Conservation (phyloP, 2,888 invertebrate genomes). For the Euproctis similis region DNA sequence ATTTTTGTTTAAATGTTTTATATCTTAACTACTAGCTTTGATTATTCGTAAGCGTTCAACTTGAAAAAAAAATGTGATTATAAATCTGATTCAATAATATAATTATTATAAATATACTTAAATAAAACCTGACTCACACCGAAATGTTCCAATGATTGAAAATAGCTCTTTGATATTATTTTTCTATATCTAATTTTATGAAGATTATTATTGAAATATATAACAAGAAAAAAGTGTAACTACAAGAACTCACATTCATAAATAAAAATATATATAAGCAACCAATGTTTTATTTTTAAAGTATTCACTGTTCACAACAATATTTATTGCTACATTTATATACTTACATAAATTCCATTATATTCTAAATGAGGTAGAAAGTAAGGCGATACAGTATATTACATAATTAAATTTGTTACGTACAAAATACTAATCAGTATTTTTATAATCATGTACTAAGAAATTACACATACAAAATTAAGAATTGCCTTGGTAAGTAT, state of each 20-base stretch:
- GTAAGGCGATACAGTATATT: too few species aligned
- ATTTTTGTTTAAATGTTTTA: conserved; percentile 43
- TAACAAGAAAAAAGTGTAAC: conserved; percentile 68
- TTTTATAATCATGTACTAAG: too few species aligned
- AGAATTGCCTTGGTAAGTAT: too few species aligned
- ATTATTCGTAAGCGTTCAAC: conserved; percentile 23
- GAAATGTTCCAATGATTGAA: conserved; percentile 64
- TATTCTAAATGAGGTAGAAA: too few species aligned
- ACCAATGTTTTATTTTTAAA: conserved; percentile 54
- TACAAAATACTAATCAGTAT: too few species aligned
- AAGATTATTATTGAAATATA: conserved; percentile 65
- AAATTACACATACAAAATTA: too few species aligned
- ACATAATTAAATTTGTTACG: too few species aligned
- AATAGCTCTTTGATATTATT: conserved; percentile 74
- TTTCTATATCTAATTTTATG: conserved; percentile 75
- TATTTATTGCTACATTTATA: too few species aligned
- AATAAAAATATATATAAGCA: conserved; percentile 72
- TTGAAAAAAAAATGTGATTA: conserved; percentile 29
- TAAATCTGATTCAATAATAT: conserved; percentile 28
- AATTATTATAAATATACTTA: too few species aligned
- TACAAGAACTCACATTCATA: conserved; percentile 66
- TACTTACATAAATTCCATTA: too few species aligned
- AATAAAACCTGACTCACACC: conserved; percentile 47
- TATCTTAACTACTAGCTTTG: conserved; percentile 18
- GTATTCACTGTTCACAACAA: too few species aligned